Evolutionary conservation across 2,113 vertebrate species (phyloP).

Genomic region (Steatornis caripensis): DNA sequence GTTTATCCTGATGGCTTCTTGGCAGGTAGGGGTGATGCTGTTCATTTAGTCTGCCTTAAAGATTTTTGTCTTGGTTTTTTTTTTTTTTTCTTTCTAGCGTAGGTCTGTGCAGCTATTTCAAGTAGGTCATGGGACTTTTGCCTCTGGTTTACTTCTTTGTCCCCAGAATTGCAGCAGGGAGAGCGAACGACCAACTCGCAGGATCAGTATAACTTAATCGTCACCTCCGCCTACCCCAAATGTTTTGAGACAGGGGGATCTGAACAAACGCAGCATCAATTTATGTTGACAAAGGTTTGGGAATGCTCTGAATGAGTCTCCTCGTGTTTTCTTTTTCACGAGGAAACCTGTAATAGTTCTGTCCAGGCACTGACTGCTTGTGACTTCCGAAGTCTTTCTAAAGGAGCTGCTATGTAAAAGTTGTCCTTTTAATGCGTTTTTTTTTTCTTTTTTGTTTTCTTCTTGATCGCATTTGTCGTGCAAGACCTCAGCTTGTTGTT

Average conservation of each 20-base stretch:
- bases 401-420: not conserved
- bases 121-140: not conserved
- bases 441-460: not conserved
- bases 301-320: not conserved
- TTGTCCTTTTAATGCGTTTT: not conserved
- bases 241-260: not conserved
- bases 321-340: not conserved
- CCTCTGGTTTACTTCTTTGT: not conserved
- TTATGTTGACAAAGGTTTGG: not conserved
- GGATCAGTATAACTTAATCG: not conserved
- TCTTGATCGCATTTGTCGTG: not conserved
- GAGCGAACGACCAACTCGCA: not conserved
- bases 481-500: constrained; percentile 8
- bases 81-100: not conserved
- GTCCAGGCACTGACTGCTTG: not conserved
- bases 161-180: not conserved
- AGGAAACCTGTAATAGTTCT: not conserved
- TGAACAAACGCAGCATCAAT: not conserved
- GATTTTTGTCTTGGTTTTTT: not conserved
- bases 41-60: not conserved
- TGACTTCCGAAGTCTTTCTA: not conserved
- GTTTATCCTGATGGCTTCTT: constrained; percentile 31
- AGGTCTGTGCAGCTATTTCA: not conserved
- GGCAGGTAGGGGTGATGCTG: constrained; percentile 34
- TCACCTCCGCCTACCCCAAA: not conserved